Evolutionary conservation across 2,113 vertebrate species (phyloP), one percentile per base, ranked within the genome.

Genomic region (Orcinus orca): DNA sequence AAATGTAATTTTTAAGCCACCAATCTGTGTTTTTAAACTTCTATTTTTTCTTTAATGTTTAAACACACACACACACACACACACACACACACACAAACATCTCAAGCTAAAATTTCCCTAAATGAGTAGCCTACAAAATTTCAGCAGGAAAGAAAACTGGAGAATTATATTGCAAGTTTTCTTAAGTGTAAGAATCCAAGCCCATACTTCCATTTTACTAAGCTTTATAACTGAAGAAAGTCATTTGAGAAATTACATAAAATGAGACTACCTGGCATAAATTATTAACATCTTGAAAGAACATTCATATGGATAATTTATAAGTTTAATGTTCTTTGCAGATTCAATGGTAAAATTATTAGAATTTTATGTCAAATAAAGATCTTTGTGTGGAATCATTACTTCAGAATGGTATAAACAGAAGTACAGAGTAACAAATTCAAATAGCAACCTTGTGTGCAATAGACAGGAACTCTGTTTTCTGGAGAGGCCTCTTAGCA

Each of bases 221-320:
- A 97, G 26, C 21, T 95, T 95, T 96, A 70, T 93, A 95, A 96
- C 47, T 92, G 38, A 96, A 88, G 6, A 82, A 90, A 90, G 25
- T 0, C 80, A 97, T 84, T 85, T 87, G 70, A 88, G 17, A n/a
- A 95, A n/a, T 92, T 53, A 53, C 55, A 67, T 44, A 91, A 85
- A 96, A 93, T 31, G 21, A 89, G 38, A 76, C 62, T 44, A 85
- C 17, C 26, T 77, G 25, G 65, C 41, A 89, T 95, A 92, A 96
- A 94, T 90, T 96, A 80, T 96, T 95, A 97, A 86, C 13, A 95
- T 68, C 29, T 93, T 84, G 44, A 77, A 92, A 93, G 53, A 65
- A 87, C 25, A 96, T 76, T 93, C 79, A 76, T 77, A 97, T 73
- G 73, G 58, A 88, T 86, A 93, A 93, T 95, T 96, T 97, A 93